Evolutionary conservation across 2,797 vertebrate species (phyloP).

Genomic region (Sebastolobus altivelis): DNA sequence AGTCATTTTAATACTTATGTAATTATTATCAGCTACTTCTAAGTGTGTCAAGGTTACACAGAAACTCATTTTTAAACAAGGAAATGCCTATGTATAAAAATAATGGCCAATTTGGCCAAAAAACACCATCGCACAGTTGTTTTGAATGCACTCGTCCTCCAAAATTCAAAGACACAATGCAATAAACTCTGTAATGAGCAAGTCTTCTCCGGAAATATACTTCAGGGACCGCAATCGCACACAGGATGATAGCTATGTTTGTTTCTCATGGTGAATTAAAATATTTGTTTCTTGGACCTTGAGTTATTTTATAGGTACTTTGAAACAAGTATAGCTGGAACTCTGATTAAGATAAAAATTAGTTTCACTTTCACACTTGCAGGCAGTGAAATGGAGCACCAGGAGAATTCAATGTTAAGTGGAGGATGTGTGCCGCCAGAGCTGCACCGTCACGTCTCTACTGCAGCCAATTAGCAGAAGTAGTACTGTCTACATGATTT

Average conservation of each 20-base stretch:
- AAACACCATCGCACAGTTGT: conserved; percentile 16
- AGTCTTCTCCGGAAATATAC: conserved; percentile 55
- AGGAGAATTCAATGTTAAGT: conserved; percentile 30
- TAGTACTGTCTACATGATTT: conserved; percentile 5
- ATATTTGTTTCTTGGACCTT: conserved; percentile 77
- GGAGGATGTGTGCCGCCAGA: conserved; percentile 17
- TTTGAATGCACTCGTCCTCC: conserved; percentile 61
- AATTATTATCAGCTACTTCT: conserved; percentile 19
- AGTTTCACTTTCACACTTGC: conserved; percentile 32
- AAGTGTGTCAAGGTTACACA: conserved; percentile 59
- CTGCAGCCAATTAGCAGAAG: conserved; percentile 59
- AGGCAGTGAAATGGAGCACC: conserved; percentile 28
- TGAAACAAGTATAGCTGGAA: conserved; percentile 52
- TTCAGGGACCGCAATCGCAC: conserved; percentile 46
- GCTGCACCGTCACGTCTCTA: conserved; percentile 3
- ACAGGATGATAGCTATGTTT: conserved; percentile 47
- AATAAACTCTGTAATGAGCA: conserved; percentile 70
- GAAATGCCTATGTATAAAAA: conserved; percentile 30
- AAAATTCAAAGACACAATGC: conserved; percentile 65
- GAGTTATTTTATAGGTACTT: conserved; percentile 65
- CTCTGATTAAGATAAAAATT: conserved; percentile 51
- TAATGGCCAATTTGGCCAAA: conserved; percentile 21
- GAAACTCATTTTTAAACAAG: conserved; percentile 33
- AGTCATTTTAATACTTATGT: conserved; percentile 11
- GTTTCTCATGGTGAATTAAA: conserved; percentile 59